Conservation (phyloP, 2,888 invertebrate species). For the Heteromurus nitidus region DNA sequence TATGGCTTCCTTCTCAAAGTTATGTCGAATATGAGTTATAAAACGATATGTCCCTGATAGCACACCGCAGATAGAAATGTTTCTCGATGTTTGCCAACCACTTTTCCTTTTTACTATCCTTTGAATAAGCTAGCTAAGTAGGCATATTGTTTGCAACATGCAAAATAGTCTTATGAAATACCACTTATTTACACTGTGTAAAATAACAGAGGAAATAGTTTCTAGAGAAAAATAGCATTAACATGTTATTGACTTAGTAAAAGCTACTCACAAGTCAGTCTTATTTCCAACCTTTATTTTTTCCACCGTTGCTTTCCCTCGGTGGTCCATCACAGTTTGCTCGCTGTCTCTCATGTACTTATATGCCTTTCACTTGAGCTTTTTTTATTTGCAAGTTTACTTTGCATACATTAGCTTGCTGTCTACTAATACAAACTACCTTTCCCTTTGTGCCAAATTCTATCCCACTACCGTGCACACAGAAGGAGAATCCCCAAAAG, state of each 20-base stretch:
- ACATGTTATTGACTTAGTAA: constrained; percentile 4
- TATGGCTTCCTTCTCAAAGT: too few relatives aligned
- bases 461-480: not conserved
- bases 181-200: not conserved
- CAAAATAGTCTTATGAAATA: too few relatives aligned
- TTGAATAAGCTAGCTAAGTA: not conserved
- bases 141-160: not conserved
- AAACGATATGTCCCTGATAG: too few relatives aligned
- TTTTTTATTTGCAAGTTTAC: constrained; percentile 25
- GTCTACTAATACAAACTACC: not conserved
- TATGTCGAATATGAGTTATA: too few relatives aligned
- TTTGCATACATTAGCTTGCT: constrained; percentile 14
- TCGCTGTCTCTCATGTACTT: too few relatives aligned
- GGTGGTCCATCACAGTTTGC: not conserved
- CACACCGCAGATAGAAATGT: too few relatives aligned
- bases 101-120: not conserved
- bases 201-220: not conserved
- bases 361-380: too few relatives aligned
- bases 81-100: too few relatives aligned
- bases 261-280: not conserved
- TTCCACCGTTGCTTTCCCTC: not conserved
- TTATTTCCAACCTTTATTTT: not conserved
- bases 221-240: not conserved
- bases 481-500: not conserved
- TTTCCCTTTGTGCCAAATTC: not conserved